phyloP scores from a whole-genome alignment of 2,888 invertebrate species.

The Synanthedon myopaeformis region DNA sequence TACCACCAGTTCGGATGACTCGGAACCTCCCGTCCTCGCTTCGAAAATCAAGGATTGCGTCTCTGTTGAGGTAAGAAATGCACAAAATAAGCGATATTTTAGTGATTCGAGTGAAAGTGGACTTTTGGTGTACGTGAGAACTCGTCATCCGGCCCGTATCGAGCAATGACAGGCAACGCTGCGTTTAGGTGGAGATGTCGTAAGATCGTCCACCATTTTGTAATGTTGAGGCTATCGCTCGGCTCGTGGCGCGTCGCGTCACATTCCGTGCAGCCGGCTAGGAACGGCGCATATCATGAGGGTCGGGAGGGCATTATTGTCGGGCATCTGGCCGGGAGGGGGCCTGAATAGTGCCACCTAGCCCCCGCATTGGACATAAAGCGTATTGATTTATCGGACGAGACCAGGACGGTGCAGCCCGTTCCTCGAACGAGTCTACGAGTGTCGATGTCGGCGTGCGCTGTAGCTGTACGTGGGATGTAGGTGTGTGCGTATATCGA shows the following conservation, averaged over 20 bases:
- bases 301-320: slow-evolving; percentile 59
- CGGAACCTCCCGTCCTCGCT: slow-evolving; percentile 67
- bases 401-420: slow-evolving; percentile 62
- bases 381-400: slow-evolving; percentile 67
- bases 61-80: slow-evolving; percentile 74
- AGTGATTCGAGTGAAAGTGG: slow-evolving; percentile 65
- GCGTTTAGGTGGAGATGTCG: slow-evolving; percentile 69
- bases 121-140: slow-evolving; percentile 61
- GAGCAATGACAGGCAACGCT: slow-evolving; percentile 64
- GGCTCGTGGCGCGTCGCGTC: slow-evolving; percentile 55
- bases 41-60: slow-evolving; percentile 75
- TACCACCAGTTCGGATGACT: slow-evolving; percentile 65
- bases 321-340: slow-evolving; percentile 59
- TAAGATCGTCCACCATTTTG: slow-evolving; percentile 73
- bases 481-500: slow-evolving; percentile 63
- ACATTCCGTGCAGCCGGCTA: slow-evolving; percentile 62
- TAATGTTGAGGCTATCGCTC: slow-evolving; percentile 66
- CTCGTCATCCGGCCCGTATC: slow-evolving; percentile 67
- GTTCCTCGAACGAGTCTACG: slow-evolving; percentile 36
- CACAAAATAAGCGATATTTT: slow-evolving; percentile 38
- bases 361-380: slow-evolving; percentile 49
- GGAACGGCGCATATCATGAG: slow-evolving; percentile 58
- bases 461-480: slow-evolving; percentile 60
- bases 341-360: slow-evolving; percentile 46
- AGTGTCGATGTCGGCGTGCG: slow-evolving; percentile 64